These are phyloP conservation scores for Ciona savignyi DNA, from an alignment of 23 tunicate genomes.

Conservation along the genomic window DNA sequence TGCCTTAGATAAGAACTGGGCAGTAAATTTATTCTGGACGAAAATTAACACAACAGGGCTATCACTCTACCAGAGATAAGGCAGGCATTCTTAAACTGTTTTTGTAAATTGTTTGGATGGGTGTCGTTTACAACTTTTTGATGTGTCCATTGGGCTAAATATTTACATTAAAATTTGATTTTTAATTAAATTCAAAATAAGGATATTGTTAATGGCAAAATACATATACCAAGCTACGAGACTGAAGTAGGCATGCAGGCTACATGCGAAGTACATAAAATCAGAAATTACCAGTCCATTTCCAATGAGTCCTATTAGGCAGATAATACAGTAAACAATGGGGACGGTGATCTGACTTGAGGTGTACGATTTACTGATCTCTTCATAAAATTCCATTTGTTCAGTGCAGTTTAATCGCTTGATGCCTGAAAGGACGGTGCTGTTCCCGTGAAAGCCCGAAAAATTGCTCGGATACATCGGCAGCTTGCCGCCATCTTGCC, in stretches of 20 bases:
- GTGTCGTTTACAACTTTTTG: neutral
- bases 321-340: slow-evolving; percentile 14
- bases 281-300: slow-evolving; percentile 35
- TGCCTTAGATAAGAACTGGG: neutral
- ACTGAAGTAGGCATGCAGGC: no score
- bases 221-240: no score
- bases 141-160: no score
- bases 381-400: slow-evolving; percentile 15
- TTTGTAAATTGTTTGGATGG: neutral
- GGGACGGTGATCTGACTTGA: slow-evolving; percentile 30
- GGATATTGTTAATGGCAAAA: no score
- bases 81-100: neutral
- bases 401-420: slow-evolving; percentile 27
- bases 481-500: neutral
- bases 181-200: no score
- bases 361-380: slow-evolving; percentile 26
- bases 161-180: no score
- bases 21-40: neutral
- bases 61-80: no score
- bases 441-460: neutral
- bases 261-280: no score
- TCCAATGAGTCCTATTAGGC: slow-evolving; percentile 17
- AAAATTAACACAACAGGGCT: neutral
- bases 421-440: neutral
- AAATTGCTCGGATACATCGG: neutral